Base-by-base conservation (phyloP, 2,113 vertebrate genomes). In the Xiphias gladius region DNA sequence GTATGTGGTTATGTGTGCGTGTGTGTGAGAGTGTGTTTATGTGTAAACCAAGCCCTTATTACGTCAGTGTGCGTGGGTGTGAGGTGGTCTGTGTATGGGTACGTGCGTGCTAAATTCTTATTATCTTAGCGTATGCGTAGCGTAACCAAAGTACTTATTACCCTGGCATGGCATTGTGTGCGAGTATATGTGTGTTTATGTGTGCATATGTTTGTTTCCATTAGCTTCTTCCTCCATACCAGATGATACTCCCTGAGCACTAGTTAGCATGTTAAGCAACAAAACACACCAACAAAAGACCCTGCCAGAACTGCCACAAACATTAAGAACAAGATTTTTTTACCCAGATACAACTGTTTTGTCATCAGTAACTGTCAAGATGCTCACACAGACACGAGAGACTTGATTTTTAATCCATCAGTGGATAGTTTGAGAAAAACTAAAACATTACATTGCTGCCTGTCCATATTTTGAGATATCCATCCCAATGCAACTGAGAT, bases 121-220 rank as follows among this genome's bases (percentile, higher is more conserved):
- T 91, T 88, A 90, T 55, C 73, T 79, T 86, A 52, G 62, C 48
- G 39, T 72, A 90, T 71, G 86, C 8, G 76, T 92, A 89, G 85
- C 86, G 78, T 71, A 84, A 86, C 80, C 73, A 68, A 79, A 65
- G 65, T 73, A 81, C 61, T 83, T 82, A 85, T 90, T 85, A 88
- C 57, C 52, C n/a, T 65, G 73, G 48, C 82, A 86, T 69, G 71
- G 76, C 62, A 75, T 30, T 68, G 55, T 59, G 17, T 63, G 41
- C 58, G 43, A 71, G 6, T 70, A 30, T 78, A 41, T 54, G 52
- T 74, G 63, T 59, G 68, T 43, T 43, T 76, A 26, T 69, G 55
- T 26, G 20, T 66, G 65, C 11, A 22, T 26, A 41, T 68, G 41
- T 75, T 71, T 59, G 48, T 79, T 50, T 46, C 17, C 69, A 59